Conservation (phyloP, 2,113 vertebrate genomes). For the Forbesichthys papilliferus region DNA sequence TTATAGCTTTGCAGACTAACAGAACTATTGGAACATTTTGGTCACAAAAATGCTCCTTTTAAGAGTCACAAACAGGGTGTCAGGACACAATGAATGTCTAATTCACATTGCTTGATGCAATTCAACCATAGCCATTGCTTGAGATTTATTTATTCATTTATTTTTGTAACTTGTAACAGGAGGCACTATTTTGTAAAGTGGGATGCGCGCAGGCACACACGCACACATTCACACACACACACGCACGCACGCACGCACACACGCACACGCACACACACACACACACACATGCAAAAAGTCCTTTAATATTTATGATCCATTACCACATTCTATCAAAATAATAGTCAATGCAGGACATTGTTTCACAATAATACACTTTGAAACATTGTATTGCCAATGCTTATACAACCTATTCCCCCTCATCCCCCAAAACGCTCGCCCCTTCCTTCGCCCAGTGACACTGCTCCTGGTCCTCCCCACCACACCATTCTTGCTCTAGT, state of each 20-base stretch:
- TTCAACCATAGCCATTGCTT: no score
- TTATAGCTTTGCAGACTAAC: no score
- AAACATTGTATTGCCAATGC: no score
- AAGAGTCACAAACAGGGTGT: not conserved
- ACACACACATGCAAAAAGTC: not conserved
- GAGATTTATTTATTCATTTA: not conserved
- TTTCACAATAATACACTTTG: no score
- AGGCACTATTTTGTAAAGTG: conserved; percentile 40
- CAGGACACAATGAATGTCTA: not conserved
- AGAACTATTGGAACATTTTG: no score
- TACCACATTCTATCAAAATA: no score
- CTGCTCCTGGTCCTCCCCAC: conserved; percentile 36
- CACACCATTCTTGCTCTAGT: conserved; percentile 69
- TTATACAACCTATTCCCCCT: not conserved
- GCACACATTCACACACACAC: no score
- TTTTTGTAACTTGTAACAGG: conserved; percentile 25
- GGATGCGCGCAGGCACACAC: not conserved
- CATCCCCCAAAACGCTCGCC: conserved; percentile 19
- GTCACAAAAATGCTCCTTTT: not conserved
- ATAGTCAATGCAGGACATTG: no score
- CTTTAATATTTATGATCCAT: not conserved
- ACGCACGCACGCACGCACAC: no score
- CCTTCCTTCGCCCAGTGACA: conserved; percentile 3
- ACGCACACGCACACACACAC: no score
- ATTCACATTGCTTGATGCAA: no score